Evolutionary conservation across 2,797 vertebrate species (phyloP), one percentile per base, ranked within the genome.

Genomic region (Takifugu ocellatus): DNA sequence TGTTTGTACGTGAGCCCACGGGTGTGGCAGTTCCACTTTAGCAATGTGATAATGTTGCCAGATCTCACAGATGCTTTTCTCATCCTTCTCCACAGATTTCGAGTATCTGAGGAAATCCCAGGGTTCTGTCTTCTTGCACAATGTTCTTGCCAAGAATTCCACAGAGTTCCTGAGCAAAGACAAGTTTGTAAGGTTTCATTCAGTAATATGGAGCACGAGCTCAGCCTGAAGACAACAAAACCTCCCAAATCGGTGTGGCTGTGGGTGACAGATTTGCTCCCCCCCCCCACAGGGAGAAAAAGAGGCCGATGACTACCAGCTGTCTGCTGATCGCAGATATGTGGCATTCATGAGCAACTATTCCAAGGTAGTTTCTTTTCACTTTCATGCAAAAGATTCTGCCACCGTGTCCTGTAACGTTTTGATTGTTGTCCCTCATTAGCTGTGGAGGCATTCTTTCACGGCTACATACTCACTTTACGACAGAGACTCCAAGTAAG

Each of bases 361-460:
- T 58, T 83, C 89, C 49, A 96, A 97, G 94, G 96, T 99, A 92
- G 12, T 3, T 3, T 5, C 11, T 39, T 12, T 39, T 39, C 36
- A 14, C 36, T 39, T 14, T 14, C 3, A 14, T 12, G 11, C 1
- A 3, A 14, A 12, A 4, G 36, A 2, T 2, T 39, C 36, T 3
- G 36, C 36, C 2, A 10, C 36, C 3, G 36, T 14, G 12, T 39
- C 36, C 36, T 21, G 17, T 5, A 24, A 3, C 6, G 17, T 14
- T 21, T 48, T 27, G 51, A 36, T 1, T 31, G 39, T 59, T 68
- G 31, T 51, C 39, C 62, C 47, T 24, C 66, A 56, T 74, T 77
- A 99, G 96, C 56, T 92, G 58, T 98, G 96, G 96, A 93, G 96
- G 74, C 93, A 97, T 75, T 98, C 96, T 5, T 98, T 92, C 51